Percentiles rank a stretch among this genome's conserved stretches.
Evolutionary conservation across 2,797 vertebrate genomes (phyloP).

Genomic region (Enteromius unitaeniatus): DNA sequence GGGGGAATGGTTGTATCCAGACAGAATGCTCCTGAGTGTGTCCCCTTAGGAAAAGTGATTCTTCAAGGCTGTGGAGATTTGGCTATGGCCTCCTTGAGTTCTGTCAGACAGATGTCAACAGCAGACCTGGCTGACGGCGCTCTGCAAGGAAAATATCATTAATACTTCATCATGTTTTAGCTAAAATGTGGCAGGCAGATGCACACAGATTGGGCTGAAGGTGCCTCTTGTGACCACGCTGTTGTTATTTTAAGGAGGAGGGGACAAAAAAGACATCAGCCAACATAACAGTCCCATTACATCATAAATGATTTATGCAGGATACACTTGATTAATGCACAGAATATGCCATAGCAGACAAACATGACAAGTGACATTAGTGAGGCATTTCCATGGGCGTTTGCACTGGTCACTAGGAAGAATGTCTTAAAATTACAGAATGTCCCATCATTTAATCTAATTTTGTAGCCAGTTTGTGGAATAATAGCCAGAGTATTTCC

Average conservation of each 20-base stretch:
- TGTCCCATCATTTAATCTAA: background rate
- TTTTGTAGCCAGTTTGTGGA: conserved; percentile 6
- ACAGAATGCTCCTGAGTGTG: conserved; percentile 8
- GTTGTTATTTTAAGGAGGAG: conserved; percentile 67
- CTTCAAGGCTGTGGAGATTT: conserved; percentile 40
- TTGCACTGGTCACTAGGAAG: conserved; percentile 4
- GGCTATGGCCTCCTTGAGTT: conserved; percentile 51
- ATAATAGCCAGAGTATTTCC: background rate
- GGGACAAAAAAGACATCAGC: conserved; percentile 1
- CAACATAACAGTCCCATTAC: conserved; percentile 29
- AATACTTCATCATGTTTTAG: conserved; percentile 75
- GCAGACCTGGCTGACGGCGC: conserved; percentile 71
- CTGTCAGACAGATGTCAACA: conserved; percentile 70
- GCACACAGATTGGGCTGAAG: conserved; percentile 68
- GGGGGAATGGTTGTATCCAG: conserved; percentile 29
- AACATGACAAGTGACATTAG: conserved; percentile 33
- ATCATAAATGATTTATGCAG: conserved; percentile 33
- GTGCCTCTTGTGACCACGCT: conserved; percentile 64
- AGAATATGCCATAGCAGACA: conserved; percentile 8
- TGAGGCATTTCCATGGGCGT: background rate
- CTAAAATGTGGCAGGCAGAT: conserved; percentile 73
- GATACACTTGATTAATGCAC: conserved; percentile 14
- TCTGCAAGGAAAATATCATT: conserved; percentile 68
- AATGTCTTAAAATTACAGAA: conserved; percentile 4
- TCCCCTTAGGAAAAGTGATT: conserved; percentile 45